phyloP scores from a whole-genome alignment of 1,140 invertebrate species.

The Apis cerana region DNA sequence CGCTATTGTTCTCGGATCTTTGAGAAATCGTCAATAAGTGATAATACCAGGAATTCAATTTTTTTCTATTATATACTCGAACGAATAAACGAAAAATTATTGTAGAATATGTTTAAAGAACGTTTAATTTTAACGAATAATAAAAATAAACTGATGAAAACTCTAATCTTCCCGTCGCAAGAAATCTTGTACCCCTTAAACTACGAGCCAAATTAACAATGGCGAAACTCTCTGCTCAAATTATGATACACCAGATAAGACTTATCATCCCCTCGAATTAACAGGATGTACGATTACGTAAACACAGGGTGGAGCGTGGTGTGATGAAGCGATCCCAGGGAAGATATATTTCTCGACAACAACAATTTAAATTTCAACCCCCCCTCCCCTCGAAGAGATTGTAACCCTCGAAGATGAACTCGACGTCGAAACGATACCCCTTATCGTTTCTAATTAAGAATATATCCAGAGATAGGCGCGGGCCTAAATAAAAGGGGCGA shows the following conservation, averaged over 20 bases:
- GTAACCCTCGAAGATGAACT: background rate
- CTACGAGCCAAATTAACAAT: too few relatives aligned
- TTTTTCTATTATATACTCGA: too few relatives aligned
- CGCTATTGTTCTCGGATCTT: too few relatives aligned
- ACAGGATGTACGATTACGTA: conserved; percentile 17
- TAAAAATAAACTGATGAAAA: too few relatives aligned
- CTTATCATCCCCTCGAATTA: conserved; percentile 19
- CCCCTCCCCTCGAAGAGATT: conserved; percentile 20
- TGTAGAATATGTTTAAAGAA: too few relatives aligned
- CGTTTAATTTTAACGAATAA: too few relatives aligned
- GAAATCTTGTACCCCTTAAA: background rate
- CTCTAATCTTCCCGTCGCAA: background rate
- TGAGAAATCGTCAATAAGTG: too few relatives aligned
- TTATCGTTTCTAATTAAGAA: conserved; percentile 34
- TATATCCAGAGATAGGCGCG: background rate
- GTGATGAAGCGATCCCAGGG: background rate
- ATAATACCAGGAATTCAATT: too few relatives aligned
- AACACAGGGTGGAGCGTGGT: background rate
- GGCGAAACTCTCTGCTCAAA: background rate
- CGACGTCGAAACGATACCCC: background rate
- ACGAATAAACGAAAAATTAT: background rate
- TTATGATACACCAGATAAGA: conserved; percentile 14
- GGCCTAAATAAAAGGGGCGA: conserved; percentile 28
- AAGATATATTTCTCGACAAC: conserved; percentile 1
- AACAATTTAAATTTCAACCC: background rate